Evolutionary conservation across 2,888 invertebrate genomes (phyloP).

Genomic region (Acanthacorydalis orientalis): DNA sequence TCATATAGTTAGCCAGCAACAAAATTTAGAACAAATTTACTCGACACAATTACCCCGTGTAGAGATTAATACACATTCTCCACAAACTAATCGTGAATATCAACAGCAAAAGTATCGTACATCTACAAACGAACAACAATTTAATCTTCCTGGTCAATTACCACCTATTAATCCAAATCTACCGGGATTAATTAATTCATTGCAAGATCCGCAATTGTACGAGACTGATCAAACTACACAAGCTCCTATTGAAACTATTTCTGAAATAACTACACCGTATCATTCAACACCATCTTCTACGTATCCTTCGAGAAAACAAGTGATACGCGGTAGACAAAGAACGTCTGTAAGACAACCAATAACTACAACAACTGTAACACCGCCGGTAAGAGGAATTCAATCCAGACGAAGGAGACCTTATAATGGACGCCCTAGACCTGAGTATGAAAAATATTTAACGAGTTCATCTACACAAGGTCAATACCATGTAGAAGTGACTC

Average conservation of each 20-base stretch:
- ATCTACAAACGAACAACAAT: background rate
- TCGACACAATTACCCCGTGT: too few relatives aligned
- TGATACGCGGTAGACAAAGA: background rate
- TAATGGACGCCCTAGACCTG: slow-evolving; percentile 15
- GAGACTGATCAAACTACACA: slow-evolving; percentile 2
- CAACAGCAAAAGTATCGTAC: too few relatives aligned
- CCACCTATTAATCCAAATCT: slow-evolving; percentile 38
- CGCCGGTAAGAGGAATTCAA: slow-evolving; percentile 12
- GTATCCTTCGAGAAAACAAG: background rate
- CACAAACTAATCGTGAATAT: too few relatives aligned
- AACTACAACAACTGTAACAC: slow-evolving; percentile 20
- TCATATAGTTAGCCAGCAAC: too few relatives aligned
- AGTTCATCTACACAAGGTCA: slow-evolving; percentile 8
- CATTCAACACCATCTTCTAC: slow-evolving; percentile 2
- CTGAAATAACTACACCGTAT: slow-evolving; percentile 8
- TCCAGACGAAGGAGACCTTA: slow-evolving; percentile 26
- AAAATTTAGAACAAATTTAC: too few relatives aligned
- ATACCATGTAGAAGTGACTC: slow-evolving; percentile 1
- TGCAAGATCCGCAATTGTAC: slow-evolving; percentile 30
- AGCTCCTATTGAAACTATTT: slow-evolving; percentile 10
- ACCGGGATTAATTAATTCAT: slow-evolving; percentile 40
- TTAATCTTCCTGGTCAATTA: slow-evolving; percentile 28
- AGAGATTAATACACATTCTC: too few relatives aligned
- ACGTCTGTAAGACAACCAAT: slow-evolving; percentile 18
- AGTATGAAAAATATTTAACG: slow-evolving; percentile 10